phyloP scores from a whole-genome alignment of 2,797 vertebrate genomes.

The Mormyrus proboscirostris region DNA sequence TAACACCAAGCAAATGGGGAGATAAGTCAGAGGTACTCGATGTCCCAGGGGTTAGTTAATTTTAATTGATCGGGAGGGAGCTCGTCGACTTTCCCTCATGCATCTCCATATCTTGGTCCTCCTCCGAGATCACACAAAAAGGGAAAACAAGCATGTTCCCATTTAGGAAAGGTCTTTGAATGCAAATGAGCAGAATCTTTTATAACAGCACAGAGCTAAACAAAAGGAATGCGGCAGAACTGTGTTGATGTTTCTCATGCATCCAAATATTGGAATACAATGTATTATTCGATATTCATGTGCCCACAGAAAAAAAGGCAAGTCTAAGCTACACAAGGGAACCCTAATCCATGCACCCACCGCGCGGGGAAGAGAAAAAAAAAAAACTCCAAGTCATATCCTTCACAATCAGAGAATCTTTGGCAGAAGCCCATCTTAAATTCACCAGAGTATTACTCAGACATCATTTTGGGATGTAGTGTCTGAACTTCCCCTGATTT shows the following conservation, averaged over 20 bases:
- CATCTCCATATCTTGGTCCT: not conserved
- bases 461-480: not conserved
- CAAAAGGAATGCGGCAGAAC: not conserved
- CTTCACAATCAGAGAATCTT: not conserved
- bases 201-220: not conserved
- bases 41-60: not conserved
- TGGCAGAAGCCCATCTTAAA: not conserved
- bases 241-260: not conserved
- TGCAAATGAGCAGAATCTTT: not conserved
- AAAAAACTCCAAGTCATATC: not conserved
- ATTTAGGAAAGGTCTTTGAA: not conserved
- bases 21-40: no score
- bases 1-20: not conserved
- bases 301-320: not conserved
- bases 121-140: not conserved
- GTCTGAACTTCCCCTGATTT: not conserved
- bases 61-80: not conserved
- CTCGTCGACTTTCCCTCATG: not conserved
- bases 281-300: not conserved
- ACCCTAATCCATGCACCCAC: not conserved
- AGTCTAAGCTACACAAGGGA: not conserved
- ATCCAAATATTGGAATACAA: not conserved
- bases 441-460: not conserved
- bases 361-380: not conserved
- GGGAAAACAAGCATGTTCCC: not conserved